A percentile compares a stretch with the other conserved stretches of the same genome.
These are phyloP conservation scores for Noctua pronuba DNA, from an alignment of 2,888 invertebrate genomes.

Conservation along the genomic window DNA sequence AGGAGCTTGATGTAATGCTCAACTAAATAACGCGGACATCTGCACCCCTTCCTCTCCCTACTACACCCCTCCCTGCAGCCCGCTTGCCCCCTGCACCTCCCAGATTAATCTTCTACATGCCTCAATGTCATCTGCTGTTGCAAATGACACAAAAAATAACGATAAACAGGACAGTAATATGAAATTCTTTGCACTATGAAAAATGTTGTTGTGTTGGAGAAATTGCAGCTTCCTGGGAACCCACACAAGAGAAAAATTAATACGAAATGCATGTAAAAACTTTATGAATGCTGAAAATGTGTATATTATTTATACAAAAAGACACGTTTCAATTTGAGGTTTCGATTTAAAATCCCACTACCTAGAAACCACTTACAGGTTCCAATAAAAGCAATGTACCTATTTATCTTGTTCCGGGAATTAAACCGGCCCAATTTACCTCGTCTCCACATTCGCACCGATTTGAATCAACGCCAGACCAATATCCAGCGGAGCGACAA, in stretches of 20 bases:
- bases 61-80: constrained; percentile 41
- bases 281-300: not conserved
- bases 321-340: not conserved
- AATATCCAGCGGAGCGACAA: constrained; percentile 89
- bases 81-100: constrained; percentile 68
- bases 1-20: constrained; percentile 82
- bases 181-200: constrained; percentile 66
- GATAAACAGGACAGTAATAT: constrained; percentile 76
- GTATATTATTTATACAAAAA: not conserved
- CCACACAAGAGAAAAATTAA: not conserved
- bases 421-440: constrained; percentile 79
- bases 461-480: constrained; percentile 89
- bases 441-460: constrained; percentile 79
- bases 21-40: constrained; percentile 84
- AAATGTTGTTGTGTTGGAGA: constrained; percentile 19
- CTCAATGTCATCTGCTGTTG: constrained; percentile 85
- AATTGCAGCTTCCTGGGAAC: constrained; percentile 4
- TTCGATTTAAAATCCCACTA: not conserved
- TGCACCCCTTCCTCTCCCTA: constrained; percentile 56
- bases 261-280: not conserved
- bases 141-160: constrained; percentile 85
- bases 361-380: not conserved
- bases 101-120: constrained; percentile 86
- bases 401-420: constrained; percentile 75
- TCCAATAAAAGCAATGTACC: constrained; percentile 39